phyloP scores from a whole-genome alignment of 2,888 invertebrate species.

The Ferrisia virgata region DNA sequence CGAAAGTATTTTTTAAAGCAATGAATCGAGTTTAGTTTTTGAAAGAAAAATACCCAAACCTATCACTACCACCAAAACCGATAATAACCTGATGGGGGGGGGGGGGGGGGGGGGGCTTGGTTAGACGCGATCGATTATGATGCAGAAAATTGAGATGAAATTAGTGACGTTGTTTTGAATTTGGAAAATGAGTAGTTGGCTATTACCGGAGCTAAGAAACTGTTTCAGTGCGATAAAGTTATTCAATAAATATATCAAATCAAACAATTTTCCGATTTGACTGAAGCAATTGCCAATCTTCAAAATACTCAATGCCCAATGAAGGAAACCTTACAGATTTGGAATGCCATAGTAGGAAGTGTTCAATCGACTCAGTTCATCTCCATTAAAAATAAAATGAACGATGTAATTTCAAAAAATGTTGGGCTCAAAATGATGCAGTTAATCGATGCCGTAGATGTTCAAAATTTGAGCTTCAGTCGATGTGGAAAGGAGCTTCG shows the following conservation, averaged over 20 bases:
- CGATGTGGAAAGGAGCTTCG: background rate
- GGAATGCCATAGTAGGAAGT: too few species aligned
- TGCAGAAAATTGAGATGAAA: slow-evolving; percentile 37
- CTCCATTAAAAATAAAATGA: too few species aligned
- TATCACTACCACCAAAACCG: slow-evolving; percentile 50
- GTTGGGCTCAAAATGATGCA: too few species aligned
- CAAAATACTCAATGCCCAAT: too few species aligned
- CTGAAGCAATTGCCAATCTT: too few species aligned
- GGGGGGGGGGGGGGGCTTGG: too few species aligned
- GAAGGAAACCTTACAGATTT: too few species aligned
- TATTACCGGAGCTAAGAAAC: background rate
- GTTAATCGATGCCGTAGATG: background rate
- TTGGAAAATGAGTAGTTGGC: background rate
- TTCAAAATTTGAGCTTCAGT: background rate
- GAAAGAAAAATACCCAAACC: slow-evolving; percentile 48
- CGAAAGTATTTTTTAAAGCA: slow-evolving; percentile 51
- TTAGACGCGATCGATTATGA: slow-evolving; percentile 48
- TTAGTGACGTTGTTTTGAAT: slow-evolving; percentile 19
- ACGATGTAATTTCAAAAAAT: too few species aligned
- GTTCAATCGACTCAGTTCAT: too few species aligned
- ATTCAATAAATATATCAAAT: background rate
- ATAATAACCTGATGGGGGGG: slow-evolving; percentile 50
- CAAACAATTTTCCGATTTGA: too few species aligned
- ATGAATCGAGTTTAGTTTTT: slow-evolving; percentile 48
- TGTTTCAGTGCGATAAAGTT: background rate